phyloP scores from a whole-genome alignment of 2,797 vertebrate species.

The Sarcoramphus papa region DNA sequence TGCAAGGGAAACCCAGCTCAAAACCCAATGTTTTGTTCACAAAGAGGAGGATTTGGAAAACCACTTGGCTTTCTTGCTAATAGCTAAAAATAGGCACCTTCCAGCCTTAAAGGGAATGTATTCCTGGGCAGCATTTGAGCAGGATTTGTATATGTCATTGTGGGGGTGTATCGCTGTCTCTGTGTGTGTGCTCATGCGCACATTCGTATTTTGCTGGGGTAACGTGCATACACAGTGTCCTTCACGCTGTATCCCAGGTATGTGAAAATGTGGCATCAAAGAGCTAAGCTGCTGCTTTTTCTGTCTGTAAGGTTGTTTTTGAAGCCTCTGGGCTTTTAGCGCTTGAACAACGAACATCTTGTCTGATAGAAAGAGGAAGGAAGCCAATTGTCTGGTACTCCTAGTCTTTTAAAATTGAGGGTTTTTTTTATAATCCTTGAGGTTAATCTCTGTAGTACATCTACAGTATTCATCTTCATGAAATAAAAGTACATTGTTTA shows the following conservation, averaged over 20 bases:
- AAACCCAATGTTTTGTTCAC: background rate
- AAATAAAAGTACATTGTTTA: background rate
- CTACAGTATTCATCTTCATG: background rate
- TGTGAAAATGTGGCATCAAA: background rate
- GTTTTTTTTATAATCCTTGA: background rate
- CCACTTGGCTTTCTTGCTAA: slow-evolving; percentile 8
- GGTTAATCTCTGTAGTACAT: background rate
- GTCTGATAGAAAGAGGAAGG: slow-evolving; percentile 44
- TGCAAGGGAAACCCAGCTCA: slow-evolving; percentile 15
- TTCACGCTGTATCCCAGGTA: background rate
- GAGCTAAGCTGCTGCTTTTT: background rate
- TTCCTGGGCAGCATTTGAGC: slow-evolving; percentile 12
- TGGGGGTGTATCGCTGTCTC: background rate
- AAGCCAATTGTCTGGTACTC: slow-evolving; percentile 39
- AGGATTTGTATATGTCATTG: background rate
- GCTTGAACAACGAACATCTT: slow-evolving; percentile 7
- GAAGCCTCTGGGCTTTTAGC: background rate
- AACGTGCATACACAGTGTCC: background rate
- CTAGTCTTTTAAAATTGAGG: background rate
- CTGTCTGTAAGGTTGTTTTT: background rate
- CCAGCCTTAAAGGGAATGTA: background rate
- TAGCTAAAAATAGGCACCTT: slow-evolving; percentile 34
- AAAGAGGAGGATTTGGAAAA: slow-evolving; percentile 7
- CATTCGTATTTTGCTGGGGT: accelerated
- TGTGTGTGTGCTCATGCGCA: background rate